phyloP scores from a whole-genome alignment of 2,888 invertebrate genomes.

The Drosophila rellima region DNA sequence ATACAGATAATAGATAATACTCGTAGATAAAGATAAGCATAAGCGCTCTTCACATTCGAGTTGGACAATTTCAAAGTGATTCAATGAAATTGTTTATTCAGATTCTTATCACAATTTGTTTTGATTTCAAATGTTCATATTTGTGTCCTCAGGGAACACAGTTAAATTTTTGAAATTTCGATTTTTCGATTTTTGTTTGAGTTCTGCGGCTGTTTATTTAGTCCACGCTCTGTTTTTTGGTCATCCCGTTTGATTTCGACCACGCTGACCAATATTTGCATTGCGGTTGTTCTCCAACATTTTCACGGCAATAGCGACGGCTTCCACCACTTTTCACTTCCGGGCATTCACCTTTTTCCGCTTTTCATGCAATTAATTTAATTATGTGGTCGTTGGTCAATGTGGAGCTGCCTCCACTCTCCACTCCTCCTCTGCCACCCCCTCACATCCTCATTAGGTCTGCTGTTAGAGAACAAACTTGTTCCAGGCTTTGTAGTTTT shows the following conservation, averaged over 20 bases:
- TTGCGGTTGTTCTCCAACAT: conserved; percentile 56
- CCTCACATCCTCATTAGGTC: conserved; percentile 34
- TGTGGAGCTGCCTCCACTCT: neutral
- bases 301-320: conserved; percentile 1
- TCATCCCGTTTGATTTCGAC: conserved; percentile 28
- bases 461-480: conserved; percentile 33
- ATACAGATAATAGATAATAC: conserved; percentile 26
- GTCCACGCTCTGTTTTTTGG: conserved; percentile 11
- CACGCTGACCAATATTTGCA: conserved; percentile 56
- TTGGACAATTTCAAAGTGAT: conserved; percentile 8
- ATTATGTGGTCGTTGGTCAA: conserved; percentile 73
- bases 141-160: no score
- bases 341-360: conserved; percentile 44
- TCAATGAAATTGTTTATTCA: conserved; percentile 39
- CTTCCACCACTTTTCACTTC: conserved; percentile 3
- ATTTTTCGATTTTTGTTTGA: conserved; percentile 7
- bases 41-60: conserved; percentile 20
- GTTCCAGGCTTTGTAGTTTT: conserved; percentile 18
- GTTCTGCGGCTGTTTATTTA: conserved; percentile 27
- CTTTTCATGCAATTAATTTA: conserved; percentile 77
- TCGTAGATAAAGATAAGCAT: conserved; percentile 25
- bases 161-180: conserved; percentile 5
- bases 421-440: neutral
- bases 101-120: conserved; percentile 40
- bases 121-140: conserved; percentile 19